Base-by-base conservation (phyloP, 2,113 vertebrate species). In the Pygoscelis antarcticus region DNA sequence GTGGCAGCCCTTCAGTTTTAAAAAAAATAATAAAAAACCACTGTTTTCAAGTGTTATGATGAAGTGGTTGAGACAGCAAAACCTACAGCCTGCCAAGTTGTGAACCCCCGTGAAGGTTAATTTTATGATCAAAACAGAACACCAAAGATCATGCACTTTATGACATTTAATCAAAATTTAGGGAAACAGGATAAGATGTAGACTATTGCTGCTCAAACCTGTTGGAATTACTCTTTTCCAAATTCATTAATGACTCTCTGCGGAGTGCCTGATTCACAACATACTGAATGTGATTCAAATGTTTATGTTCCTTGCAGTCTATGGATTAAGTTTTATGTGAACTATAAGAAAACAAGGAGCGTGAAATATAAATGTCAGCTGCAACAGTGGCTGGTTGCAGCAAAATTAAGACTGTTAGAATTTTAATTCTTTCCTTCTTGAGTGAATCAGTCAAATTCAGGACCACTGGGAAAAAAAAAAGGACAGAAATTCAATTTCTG, bases 391-490 rank as follows among this genome's bases (percentile, higher is more conserved):
- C 65, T 87, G 70, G 46, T 8, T 70, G 79, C 26, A 66, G 44
- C 22, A 77, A 93, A 86, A 85, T 46, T 72, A 52, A 40, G 10
- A 26, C 55, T 77, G 44, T 87, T 54, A 71, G 47, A 90, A 93
- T 92, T 91, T 87, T 69, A 69, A 74, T 86, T 85, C 42, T 72
- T 89, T 78, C 44, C 36, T 95, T 87, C 55, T 80, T 92, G 70
- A 88, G 34, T 49, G 9, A 91, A 91, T 94, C 42, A 22, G 51
- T 71, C 42, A 90, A 65, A 85, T 85, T 93, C 65, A 82, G 34
- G 42, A 23, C 29, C 12, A 44, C 42, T 57, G n/a, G 49, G 2
- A 29, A 46, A 54, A 29, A 60, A 58, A 15, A 21, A 19, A 65
- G 47, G 27, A 14, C 32, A 69, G 49, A 87, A 92, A 96, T 90